These are phyloP conservation scores for Stegodyphus mimosarum DNA, from an alignment of 1,140 invertebrate genomes.

Conservation along the genomic window DNA sequence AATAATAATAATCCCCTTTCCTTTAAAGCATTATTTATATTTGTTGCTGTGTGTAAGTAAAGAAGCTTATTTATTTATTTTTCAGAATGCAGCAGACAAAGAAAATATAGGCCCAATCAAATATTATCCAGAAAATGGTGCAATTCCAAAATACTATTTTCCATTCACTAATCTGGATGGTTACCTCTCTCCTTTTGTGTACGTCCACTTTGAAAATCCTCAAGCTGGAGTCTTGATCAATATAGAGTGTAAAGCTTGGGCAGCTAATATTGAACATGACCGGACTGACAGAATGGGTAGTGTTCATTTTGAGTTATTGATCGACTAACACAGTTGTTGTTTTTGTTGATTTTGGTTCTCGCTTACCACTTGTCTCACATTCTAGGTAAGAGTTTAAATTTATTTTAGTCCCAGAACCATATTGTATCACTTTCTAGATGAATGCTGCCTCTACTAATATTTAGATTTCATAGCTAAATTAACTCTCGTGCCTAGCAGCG, in stretches of 20 bases:
- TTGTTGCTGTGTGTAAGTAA: no score
- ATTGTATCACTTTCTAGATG: slow-evolving; percentile 42
- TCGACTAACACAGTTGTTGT: slow-evolving; percentile 77
- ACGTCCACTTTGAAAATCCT: slow-evolving; percentile 83
- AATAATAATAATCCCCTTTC: no score
- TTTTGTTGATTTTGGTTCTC: background rate
- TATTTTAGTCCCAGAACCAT: slow-evolving; percentile 35
- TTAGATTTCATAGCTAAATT: slow-evolving; percentile 58
- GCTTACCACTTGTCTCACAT: slow-evolving; percentile 35
- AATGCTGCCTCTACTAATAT: slow-evolving; percentile 35
- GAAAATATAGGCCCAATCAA: slow-evolving; percentile 86
- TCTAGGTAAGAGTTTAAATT: slow-evolving; percentile 22
- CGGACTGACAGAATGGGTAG: slow-evolving; percentile 87
- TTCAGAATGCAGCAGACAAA: slow-evolving; percentile 82
- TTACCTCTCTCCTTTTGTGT: slow-evolving; percentile 88
- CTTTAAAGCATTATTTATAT: no score
- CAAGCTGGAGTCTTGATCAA: slow-evolving; percentile 90
- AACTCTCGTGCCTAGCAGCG: slow-evolving; percentile 56
- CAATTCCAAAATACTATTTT: slow-evolving; percentile 84
- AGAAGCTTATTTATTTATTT: background rate
- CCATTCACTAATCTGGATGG: slow-evolving; percentile 82
- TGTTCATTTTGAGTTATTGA: slow-evolving; percentile 94
- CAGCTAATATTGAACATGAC: slow-evolving; percentile 90
- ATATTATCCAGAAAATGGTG: slow-evolving; percentile 72
- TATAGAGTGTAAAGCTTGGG: slow-evolving; percentile 97